Evolutionary conservation across 2,113 vertebrate species (phyloP), one percentile per base, ranked within the genome.

Genomic region (Plestiodon gilberti): DNA sequence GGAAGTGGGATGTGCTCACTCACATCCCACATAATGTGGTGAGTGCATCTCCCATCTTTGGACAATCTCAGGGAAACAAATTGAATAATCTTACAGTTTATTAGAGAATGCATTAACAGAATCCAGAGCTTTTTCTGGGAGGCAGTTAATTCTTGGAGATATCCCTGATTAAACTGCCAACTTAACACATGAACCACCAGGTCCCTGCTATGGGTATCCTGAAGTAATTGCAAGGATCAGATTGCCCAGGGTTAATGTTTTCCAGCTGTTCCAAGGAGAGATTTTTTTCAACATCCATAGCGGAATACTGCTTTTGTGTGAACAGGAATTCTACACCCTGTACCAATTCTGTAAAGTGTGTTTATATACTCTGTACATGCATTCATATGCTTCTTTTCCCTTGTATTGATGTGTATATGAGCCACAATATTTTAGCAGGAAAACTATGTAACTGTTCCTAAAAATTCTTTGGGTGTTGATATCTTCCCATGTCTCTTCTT

Each of bases 401-500:
- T 83, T 62, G 20, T 33, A 33, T 33, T 67, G 6, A 7, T 78
- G 18, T 57, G 43, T 69, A 40, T 57, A 33, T 65, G 33, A 40
- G 25, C 17, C n/a, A 59, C n/a, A 52, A 59, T 20, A 70, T 64
- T 61, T 55, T 64, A 64, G 23, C 30, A 22, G 23, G 2, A 59
- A 25, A 40, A 73, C 89, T 93, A 3, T 86, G 20, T 74, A 59
- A 13, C 10, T 85, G 20, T 82, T 84, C 17, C 57, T 40, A 59
- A 81, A 78, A 82, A 5, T 40, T n/a, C 6, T 40, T 25, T 82
- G 48, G 7, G 10, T 91, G 78, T 73, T 85, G 35, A 91, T 83
- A 25, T 75, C 4, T 89, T 94, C 1, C 57, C 93, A 70, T 87
- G 85, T 92, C 89, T 93, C 30, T 94, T 25, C 91, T 74, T 91